A percentile compares a stretch with the other conserved stretches of the same genome.
Evolutionary conservation across 2,113 vertebrate species (phyloP).

Genomic region (Gambusia holbrooki): DNA sequence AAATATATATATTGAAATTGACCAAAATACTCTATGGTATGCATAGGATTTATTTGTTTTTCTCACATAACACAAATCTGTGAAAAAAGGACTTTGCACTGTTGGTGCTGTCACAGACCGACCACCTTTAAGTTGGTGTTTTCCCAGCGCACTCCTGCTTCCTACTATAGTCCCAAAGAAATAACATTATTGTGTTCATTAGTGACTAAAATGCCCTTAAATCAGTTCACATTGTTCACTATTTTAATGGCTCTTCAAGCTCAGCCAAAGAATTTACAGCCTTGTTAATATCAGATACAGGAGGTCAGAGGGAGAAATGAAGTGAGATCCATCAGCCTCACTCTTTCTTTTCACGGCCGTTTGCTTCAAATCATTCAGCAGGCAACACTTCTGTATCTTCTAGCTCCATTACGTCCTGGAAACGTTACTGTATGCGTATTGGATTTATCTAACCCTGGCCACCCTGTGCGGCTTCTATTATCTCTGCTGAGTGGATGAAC

Average conservation of each 20-base stretch:
- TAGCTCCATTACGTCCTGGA: slow-evolving; percentile 60
- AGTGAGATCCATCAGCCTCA: slow-evolving; percentile 29
- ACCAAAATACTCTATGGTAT: too few relatives aligned
- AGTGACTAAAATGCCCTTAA: slow-evolving; percentile 19
- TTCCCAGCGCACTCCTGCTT: too few relatives aligned
- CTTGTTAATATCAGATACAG: slow-evolving; percentile 61
- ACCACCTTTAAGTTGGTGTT: too few relatives aligned
- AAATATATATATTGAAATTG: too few relatives aligned
- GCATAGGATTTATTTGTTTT: too few relatives aligned
- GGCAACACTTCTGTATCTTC: slow-evolving; percentile 37
- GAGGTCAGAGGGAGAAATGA: slow-evolving; percentile 44
- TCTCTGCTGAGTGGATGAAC: slow-evolving; percentile 53
- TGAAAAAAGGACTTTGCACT: too few relatives aligned
- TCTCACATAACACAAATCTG: too few relatives aligned
- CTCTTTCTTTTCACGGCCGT: slow-evolving; percentile 2
- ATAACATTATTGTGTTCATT: too few relatives aligned
- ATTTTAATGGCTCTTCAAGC: slow-evolving; percentile 30
- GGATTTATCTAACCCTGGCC: slow-evolving; percentile 41
- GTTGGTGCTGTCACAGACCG: too few relatives aligned
- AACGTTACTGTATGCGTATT: slow-evolving; percentile 43
- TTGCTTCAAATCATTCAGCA: slow-evolving; percentile 32
- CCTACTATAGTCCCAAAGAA: too few relatives aligned
- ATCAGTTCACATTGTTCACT: slow-evolving; percentile 55
- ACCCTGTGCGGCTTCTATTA: slow-evolving; percentile 49
- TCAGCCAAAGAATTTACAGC: slow-evolving; percentile 40